These are phyloP conservation scores for Drosophila novamexicana DNA, from an alignment of 1,140 invertebrate genomes.

Conservation along the genomic window DNA sequence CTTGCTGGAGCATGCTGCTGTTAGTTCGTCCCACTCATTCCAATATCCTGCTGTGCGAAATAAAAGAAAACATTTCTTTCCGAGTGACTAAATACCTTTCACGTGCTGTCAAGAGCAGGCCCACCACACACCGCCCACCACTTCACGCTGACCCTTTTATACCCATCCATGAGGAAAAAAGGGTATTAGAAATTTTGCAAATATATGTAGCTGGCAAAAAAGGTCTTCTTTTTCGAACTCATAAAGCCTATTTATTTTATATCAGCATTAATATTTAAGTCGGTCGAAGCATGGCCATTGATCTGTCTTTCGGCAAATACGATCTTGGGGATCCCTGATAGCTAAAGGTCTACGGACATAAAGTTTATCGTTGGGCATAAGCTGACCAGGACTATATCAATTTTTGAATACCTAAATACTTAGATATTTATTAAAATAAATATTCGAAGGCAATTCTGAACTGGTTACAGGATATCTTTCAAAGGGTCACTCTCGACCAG, in stretches of 20 bases:
- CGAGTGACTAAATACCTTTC: constrained; percentile 82
- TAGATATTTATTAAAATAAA: too few species aligned
- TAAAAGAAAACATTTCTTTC: constrained; percentile 81
- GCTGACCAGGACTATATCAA: too few species aligned
- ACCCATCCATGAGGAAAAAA: not conserved
- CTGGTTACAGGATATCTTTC: not conserved
- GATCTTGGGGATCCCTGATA: too few species aligned
- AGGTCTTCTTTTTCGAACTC: too few species aligned
- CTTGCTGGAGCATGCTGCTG: constrained; percentile 52
- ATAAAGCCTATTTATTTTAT: too few species aligned
- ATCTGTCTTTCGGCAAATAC: too few species aligned
- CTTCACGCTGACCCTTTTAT: constrained; percentile 36
- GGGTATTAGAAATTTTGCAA: not conserved
- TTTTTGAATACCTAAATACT: too few species aligned
- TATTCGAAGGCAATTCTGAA: not conserved
- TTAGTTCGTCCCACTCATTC: constrained; percentile 1
- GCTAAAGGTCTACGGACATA: too few species aligned
- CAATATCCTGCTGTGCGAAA: constrained; percentile 56
- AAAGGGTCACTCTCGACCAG: not conserved
- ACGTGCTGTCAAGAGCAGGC: constrained; percentile 70
- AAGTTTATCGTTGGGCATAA: too few species aligned
- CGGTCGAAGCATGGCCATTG: too few species aligned
- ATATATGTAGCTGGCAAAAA: too few species aligned
- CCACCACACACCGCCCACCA: constrained; percentile 33
- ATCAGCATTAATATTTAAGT: too few species aligned